phyloP scores from a whole-genome alignment of 64 coral and sea anemone species.

The Pachyseris speciosa region DNA sequence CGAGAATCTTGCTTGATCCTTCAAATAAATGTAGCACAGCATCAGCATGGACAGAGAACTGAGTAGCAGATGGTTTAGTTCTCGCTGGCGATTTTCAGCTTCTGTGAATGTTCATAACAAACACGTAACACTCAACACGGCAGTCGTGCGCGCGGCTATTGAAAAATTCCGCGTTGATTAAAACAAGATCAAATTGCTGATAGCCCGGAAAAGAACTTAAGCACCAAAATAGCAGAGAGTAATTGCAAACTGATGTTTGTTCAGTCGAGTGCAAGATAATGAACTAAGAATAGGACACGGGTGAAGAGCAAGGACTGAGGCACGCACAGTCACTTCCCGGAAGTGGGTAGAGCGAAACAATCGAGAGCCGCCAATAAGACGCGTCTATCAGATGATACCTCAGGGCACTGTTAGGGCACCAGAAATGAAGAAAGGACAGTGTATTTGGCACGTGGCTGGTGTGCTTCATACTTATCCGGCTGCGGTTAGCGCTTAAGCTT shows the following conservation, averaged over 20 bases:
- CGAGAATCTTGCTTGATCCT: neutral
- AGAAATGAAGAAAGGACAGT: no score
- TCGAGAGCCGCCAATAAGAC: no score
- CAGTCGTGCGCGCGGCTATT: neutral
- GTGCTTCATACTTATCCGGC: no score
- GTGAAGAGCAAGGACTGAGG: neutral
- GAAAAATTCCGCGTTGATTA: conserved; percentile 3
- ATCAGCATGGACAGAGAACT: neutral
- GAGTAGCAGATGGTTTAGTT: neutral
- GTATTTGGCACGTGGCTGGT: no score
- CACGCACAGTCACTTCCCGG: neutral
- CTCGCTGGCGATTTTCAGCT: no score
- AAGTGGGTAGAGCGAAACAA: neutral
- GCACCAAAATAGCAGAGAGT: conserved; percentile 15
- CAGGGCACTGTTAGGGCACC: no score
- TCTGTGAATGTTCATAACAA: no score
- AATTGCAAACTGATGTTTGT: conserved; percentile 21
- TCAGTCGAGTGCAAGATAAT: neutral
- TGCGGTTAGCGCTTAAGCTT: no score
- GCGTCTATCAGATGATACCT: no score
- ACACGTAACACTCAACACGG: neutral
- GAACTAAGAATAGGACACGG: conserved; percentile 28
- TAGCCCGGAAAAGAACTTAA: conserved; percentile 1
- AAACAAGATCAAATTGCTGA: conserved; percentile 56
- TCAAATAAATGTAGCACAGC: neutral